A percentile compares a stretch with the other conserved stretches of the same genome.
These are phyloP conservation scores for Chaitophorus viminalis DNA, from an alignment of 2,888 invertebrate species.

Conservation along the genomic window DNA sequence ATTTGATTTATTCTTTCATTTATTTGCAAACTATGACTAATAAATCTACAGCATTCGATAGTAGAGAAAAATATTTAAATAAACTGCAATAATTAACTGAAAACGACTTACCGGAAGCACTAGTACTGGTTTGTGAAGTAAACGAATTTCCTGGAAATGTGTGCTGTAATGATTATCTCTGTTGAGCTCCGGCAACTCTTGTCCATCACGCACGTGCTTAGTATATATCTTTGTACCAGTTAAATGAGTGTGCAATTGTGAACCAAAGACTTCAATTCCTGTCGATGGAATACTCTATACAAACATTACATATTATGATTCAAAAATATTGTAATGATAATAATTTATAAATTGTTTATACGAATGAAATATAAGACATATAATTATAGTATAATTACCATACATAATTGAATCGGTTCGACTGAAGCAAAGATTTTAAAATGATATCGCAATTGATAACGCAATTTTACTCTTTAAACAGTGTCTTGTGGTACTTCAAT, in stretches of 20 bases:
- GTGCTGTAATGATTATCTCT: constrained; percentile 95
- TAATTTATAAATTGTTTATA: too few relatives aligned
- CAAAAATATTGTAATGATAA: not conserved
- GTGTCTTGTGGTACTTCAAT: not conserved
- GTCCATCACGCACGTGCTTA: constrained; percentile 82
- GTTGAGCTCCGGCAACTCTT: constrained; percentile 86
- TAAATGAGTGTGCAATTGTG: constrained; percentile 96
- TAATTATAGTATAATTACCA: too few relatives aligned
- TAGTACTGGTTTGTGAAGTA: constrained; percentile 80
- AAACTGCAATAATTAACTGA: not conserved
- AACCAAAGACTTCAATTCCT: constrained; percentile 93
- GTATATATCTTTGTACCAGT: constrained; percentile 88
- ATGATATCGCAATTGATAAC: too few relatives aligned
- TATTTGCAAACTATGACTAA: too few relatives aligned
- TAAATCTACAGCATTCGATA: too few relatives aligned
- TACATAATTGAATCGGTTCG: too few relatives aligned
- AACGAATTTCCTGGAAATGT: constrained; percentile 96
- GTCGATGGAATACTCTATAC: constrained; percentile 78
- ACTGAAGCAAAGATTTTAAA: not conserved
- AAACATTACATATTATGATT: too few relatives aligned
- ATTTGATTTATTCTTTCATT: too few relatives aligned
- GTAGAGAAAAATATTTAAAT: too few relatives aligned
- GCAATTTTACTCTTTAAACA: not conserved
- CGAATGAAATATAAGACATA: too few relatives aligned
- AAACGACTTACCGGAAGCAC: constrained; percentile 79